Evolutionary conservation across 2,888 invertebrate genomes (phyloP).

Genomic region (Hofmannophila pseudospretella): DNA sequence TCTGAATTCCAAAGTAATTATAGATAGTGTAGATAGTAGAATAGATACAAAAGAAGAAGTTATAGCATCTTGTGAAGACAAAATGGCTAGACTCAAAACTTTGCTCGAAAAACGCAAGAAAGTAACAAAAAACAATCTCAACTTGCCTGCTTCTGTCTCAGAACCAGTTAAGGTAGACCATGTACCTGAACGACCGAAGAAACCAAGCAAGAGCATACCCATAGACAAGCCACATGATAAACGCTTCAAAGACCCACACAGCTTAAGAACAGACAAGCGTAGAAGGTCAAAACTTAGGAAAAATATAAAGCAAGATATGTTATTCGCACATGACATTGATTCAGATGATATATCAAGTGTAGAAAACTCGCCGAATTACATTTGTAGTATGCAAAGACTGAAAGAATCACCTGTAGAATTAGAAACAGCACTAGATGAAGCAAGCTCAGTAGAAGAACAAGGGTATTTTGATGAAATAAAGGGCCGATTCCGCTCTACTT

Average conservation of each 20-base stretch:
- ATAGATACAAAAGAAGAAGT: conserved; percentile 26
- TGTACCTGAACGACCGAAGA: conserved; percentile 12
- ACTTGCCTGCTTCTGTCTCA: conserved; percentile 15
- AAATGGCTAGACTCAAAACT: conserved; percentile 50
- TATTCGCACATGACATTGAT: conserved; percentile 44
- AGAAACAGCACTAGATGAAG: not conserved
- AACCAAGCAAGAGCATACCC: conserved; percentile 23
- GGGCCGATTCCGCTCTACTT: conserved; percentile 49
- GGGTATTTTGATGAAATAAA: conserved; percentile 58
- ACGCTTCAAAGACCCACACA: conserved; percentile 37
- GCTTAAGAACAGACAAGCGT: conserved; percentile 30
- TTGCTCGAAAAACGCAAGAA: conserved; percentile 38
- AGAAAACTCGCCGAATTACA: conserved; percentile 35
- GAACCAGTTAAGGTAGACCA: conserved; percentile 4
- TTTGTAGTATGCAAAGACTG: not conserved
- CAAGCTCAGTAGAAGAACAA: conserved; percentile 5
- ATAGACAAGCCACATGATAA: conserved; percentile 33
- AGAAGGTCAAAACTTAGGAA: conserved; percentile 29
- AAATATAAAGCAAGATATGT: conserved; percentile 41
- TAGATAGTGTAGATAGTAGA: conserved; percentile 10
- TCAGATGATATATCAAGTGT: conserved; percentile 31
- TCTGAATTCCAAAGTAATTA: conserved; percentile 4
- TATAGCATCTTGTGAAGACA: conserved; percentile 56
- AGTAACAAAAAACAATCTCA: conserved; percentile 14
- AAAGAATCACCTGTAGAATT: conserved; percentile 2